phyloP scores from a whole-genome alignment of 1,140 invertebrate species.

The Polypedilum vanderplanki region DNA sequence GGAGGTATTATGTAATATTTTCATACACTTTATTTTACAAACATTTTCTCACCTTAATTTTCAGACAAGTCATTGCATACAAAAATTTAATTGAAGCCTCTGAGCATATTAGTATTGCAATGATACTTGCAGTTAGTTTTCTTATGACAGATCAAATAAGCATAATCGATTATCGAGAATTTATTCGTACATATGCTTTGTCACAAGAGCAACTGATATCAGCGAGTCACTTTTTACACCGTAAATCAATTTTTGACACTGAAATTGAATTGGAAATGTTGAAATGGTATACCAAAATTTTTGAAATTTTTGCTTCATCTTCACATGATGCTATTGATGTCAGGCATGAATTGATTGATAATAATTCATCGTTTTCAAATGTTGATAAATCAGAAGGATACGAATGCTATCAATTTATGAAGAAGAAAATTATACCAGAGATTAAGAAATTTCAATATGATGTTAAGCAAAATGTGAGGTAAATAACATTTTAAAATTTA shows the following conservation, averaged over 20 bases:
- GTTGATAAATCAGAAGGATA: neutral
- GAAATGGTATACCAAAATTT: slow-evolving; percentile 12
- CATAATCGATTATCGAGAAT: neutral
- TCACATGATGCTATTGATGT: neutral
- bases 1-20: neutral
- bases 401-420: neutral
- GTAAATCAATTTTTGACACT: neutral
- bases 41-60: neutral
- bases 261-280: neutral
- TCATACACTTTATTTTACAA: neutral
- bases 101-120: neutral
- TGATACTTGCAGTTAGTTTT: neutral
- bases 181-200: neutral
- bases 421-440: neutral
- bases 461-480: neutral
- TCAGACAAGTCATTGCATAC: slow-evolving; percentile 12
- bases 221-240: neutral
- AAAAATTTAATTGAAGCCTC: slow-evolving; percentile 9
- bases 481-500: no score
- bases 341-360: neutral
- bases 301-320: neutral
- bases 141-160: neutral
- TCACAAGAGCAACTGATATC: slow-evolving; percentile 15
- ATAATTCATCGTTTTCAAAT: neutral
- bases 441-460: neutral